Conservation (phyloP, 2,797 vertebrate species). For the Darevskia nairensis region DNA sequence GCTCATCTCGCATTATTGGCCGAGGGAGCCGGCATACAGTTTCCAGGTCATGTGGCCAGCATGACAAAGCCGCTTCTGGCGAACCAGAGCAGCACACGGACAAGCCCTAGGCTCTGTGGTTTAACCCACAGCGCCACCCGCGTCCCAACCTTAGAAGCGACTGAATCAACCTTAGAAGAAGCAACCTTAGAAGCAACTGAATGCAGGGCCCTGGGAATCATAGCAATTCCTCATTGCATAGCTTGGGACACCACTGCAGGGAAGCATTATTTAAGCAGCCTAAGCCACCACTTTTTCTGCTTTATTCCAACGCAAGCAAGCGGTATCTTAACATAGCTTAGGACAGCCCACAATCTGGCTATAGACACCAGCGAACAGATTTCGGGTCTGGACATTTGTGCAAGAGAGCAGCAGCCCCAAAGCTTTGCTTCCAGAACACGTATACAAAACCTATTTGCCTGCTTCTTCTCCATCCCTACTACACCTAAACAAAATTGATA, state of each 20-base stretch:
- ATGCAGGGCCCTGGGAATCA: not conserved
- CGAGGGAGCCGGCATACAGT: too few species aligned
- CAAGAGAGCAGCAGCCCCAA: not conserved
- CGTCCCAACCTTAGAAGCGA: too few species aligned
- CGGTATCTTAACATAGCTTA: not conserved
- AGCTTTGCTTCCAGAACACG: slow-evolving; percentile 15
- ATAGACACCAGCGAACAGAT: slow-evolving; percentile 25
- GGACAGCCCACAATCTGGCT: not conserved
- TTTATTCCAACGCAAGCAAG: not conserved
- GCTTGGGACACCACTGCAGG: not conserved
- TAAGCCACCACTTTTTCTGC: not conserved
- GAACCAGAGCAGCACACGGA: too few species aligned
- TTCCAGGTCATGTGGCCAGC: too few species aligned
- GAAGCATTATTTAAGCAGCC: not conserved
- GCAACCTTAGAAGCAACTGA: not conserved
- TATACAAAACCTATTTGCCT: slow-evolving; percentile 28
- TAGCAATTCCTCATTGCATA: not conserved
- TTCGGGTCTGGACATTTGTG: slow-evolving; percentile 16
- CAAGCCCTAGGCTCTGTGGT: too few species aligned
- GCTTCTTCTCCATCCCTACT: slow-evolving; percentile 4
- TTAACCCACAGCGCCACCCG: too few species aligned
- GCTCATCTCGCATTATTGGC: too few species aligned
- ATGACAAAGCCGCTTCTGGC: too few species aligned
- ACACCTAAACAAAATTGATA: slow-evolving; percentile 52
- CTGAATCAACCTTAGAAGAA: too few species aligned